A percentile compares a stretch with the other conserved stretches of the same genome.
Conservation (phyloP, 2,797 vertebrate species). For the Bradypus variegatus region DNA sequence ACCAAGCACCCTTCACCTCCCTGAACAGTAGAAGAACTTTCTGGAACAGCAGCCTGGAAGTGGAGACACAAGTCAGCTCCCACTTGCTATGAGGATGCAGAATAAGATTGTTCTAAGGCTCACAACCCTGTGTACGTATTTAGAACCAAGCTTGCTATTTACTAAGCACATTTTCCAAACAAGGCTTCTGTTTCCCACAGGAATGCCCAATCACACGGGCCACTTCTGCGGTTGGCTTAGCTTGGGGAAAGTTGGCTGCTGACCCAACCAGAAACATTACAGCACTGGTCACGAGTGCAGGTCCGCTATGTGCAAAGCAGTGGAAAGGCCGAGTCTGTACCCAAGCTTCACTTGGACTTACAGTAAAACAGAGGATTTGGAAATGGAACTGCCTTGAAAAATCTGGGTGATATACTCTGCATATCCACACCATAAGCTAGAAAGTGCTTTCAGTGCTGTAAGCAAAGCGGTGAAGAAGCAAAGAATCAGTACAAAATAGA, state of each 20-base stretch:
- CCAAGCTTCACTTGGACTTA: not conserved
- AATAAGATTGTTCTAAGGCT: not conserved
- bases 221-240: not conserved
- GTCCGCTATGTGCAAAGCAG: not conserved
- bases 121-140: not conserved
- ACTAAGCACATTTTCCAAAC: not conserved
- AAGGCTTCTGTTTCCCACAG: not conserved
- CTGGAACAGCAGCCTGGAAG: not conserved
- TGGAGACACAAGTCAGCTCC: not conserved
- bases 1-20: not conserved
- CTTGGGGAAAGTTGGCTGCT: not conserved
- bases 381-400: conserved; percentile 4
- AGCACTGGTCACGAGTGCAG: not conserved
- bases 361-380: not conserved
- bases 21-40: not conserved
- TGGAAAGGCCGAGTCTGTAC: not conserved
- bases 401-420: not conserved
- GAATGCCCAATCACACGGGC: not conserved
- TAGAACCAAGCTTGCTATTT: conserved; percentile 10
- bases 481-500: not conserved
- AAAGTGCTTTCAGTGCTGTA: not conserved
- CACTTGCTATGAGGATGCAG: not conserved
- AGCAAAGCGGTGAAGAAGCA: not conserved
- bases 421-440: not conserved
- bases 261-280: not conserved